Conservation (phyloP, 2,113 vertebrate species). For the Zapornia atra region DNA sequence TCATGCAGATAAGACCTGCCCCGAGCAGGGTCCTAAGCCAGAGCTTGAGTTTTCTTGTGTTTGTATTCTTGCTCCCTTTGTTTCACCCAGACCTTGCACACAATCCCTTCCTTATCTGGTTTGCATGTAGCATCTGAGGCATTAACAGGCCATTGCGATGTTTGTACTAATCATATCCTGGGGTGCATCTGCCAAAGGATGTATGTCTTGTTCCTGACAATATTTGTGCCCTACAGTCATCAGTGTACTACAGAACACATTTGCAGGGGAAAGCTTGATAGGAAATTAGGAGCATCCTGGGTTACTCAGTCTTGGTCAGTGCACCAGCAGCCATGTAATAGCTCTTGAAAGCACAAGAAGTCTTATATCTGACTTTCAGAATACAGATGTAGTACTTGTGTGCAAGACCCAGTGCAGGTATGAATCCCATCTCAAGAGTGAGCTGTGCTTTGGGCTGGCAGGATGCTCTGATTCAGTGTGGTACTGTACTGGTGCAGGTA, state of each 20-base stretch:
- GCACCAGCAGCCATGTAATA: background rate
- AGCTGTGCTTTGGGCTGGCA: background rate
- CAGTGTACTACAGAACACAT: background rate
- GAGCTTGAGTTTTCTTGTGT: background rate
- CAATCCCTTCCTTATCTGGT: background rate
- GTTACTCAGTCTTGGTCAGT: background rate
- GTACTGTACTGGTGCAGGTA: background rate
- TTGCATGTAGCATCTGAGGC: background rate
- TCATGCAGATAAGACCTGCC: background rate
- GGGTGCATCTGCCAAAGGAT: background rate
- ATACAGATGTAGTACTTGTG: fast-evolving
- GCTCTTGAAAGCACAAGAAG: background rate
- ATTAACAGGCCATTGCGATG: background rate
- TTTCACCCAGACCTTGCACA: background rate
- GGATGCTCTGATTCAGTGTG: background rate
- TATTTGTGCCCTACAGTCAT: background rate
- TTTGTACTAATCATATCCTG: background rate
- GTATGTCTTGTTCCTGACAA: background rate
- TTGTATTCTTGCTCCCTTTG: background rate
- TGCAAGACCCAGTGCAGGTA: background rate
- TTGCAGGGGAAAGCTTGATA: background rate
- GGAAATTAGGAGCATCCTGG: background rate
- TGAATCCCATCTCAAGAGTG: background rate
- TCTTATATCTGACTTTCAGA: background rate
- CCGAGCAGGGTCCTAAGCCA: background rate